A percentile compares a stretch with the other conserved stretches of the same genome.
These are phyloP conservation scores for Andricus curvator DNA, from an alignment of 2,888 invertebrate genomes.

Conservation along the genomic window DNA sequence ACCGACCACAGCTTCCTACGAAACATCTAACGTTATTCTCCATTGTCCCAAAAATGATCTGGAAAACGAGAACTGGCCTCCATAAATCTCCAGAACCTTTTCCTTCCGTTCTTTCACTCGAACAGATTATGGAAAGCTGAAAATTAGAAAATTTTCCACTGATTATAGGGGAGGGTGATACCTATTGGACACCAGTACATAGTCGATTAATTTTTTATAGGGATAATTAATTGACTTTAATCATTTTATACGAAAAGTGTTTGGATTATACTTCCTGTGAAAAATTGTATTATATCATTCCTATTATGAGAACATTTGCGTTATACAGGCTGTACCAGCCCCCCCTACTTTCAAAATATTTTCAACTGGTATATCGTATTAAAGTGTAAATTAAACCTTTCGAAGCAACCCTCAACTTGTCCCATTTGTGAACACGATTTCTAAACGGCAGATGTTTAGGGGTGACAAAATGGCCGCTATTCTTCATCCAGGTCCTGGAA, in stretches of 20 bases:
- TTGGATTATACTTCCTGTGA: too few species aligned
- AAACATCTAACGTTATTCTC: constrained; percentile 53
- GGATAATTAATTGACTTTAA: too few species aligned
- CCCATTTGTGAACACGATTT: constrained; percentile 27
- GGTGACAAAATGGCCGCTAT: constrained; percentile 64
- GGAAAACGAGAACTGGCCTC: background rate
- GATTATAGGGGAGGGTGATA: background rate
- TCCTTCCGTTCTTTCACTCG: background rate
- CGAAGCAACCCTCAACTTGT: constrained; percentile 10
- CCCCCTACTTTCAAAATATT: too few species aligned
- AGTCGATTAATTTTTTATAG: too few species aligned
- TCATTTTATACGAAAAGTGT: too few species aligned
- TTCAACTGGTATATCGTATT: background rate
- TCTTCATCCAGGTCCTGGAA: constrained; percentile 49
- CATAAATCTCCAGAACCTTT: background rate
- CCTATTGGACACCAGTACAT: too few species aligned
- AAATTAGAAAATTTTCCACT: background rate
- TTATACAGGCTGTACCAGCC: too few species aligned
- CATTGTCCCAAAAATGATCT: constrained; percentile 44
- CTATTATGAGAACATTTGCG: too few species aligned
- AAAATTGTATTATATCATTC: too few species aligned
- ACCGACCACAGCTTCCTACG: constrained; percentile 51
- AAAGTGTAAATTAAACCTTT: constrained; percentile 15
- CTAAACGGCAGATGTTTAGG: constrained; percentile 60
- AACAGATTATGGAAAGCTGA: background rate